Percentiles rank a stretch among this genome's conserved stretches.
phyloP scores from a whole-genome alignment of 2,797 vertebrate genomes.

The Molossus alvarezi region DNA sequence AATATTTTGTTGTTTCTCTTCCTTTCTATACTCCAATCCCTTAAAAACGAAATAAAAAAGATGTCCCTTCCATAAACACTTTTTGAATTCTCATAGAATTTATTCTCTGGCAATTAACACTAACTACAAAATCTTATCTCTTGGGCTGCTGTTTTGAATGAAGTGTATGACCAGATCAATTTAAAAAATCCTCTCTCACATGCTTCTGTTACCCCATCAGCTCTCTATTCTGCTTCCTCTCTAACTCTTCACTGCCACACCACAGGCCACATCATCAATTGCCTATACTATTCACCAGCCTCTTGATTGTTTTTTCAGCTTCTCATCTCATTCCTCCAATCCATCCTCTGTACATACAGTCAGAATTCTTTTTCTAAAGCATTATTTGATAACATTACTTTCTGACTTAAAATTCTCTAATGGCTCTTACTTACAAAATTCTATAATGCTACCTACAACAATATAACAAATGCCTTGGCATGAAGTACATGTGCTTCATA shows the following conservation, averaged over 20 bases:
- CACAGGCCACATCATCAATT: neutral
- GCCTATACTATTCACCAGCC: neutral
- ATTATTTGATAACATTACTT: neutral
- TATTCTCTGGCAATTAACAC: conserved; percentile 40
- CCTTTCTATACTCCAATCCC: neutral
- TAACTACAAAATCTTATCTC: conserved; percentile 53
- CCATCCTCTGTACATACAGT: neutral
- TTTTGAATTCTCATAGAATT: neutral
- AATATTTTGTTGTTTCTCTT: neutral
- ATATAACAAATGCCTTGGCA: neutral
- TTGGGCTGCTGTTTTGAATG: neutral
- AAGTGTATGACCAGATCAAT: neutral
- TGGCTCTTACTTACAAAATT: neutral
- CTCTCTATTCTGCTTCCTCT: neutral
- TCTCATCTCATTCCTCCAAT: neutral
- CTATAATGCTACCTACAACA: neutral
- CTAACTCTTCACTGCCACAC: neutral
- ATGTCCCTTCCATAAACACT: neutral
- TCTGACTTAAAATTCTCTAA: conserved; percentile 48
- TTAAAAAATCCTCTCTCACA: neutral
- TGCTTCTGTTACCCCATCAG: neutral
- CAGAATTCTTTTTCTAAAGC: conserved; percentile 33
- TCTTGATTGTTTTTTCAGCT: neutral
- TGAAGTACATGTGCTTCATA: neutral
- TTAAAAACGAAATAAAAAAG: conserved; percentile 17